Base-by-base conservation (phyloP, 2,888 invertebrate species). In the Venustoraphidia nigricollis region DNA sequence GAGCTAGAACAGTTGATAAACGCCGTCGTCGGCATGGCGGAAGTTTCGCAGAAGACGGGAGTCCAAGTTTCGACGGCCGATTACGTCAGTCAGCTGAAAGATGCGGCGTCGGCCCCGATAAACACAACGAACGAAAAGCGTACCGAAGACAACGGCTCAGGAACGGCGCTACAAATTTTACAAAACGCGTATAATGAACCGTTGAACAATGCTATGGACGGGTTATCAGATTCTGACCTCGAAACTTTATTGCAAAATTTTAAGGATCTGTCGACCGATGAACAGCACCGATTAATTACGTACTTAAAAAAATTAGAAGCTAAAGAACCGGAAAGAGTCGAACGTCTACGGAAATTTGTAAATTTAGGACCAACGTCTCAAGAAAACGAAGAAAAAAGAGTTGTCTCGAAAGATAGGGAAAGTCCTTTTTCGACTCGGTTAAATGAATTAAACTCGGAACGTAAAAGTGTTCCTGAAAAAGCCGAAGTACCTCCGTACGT, bases 231-330 rank as follows among this genome's bases (percentile, higher is more conserved):
- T 61, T 78, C 81, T 0, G 89, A 90, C 58, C 63, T 90, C 43
- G 85, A 88, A 60, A 81, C 84, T 0, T 65, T 89, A 2, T 62
- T 90, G 48, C 84, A 86, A 62, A 89, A 88, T 60, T 84, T 83
- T 56, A 86, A 85, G 61, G 85, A 87, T 57, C 64, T 90, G 10
- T 82, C 82, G 0, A 77, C 79, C 0, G 85, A 87, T 53, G 89
- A 90, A 61, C 89, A 90, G 58, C 83, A 86, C 60, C 82, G 83
- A 55, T 71, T 90, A 5, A 88, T 90, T 36, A 80, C 79, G 1
- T 88, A 88, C 60, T 62, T 90, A 50, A 87, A 87, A 60, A 87
- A 87, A 61, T 62, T 90, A 38, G 89, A 90, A 62, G 77, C 79
- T 0, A 76, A 76, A 3, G 83, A 88, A 60, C 84, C 87, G 0